Percentiles rank a stretch among this genome's conserved stretches.
These are phyloP conservation scores for Chiloscyllium plagiosum DNA, from an alignment of 2,113 vertebrate genomes.

Conservation along the genomic window DNA sequence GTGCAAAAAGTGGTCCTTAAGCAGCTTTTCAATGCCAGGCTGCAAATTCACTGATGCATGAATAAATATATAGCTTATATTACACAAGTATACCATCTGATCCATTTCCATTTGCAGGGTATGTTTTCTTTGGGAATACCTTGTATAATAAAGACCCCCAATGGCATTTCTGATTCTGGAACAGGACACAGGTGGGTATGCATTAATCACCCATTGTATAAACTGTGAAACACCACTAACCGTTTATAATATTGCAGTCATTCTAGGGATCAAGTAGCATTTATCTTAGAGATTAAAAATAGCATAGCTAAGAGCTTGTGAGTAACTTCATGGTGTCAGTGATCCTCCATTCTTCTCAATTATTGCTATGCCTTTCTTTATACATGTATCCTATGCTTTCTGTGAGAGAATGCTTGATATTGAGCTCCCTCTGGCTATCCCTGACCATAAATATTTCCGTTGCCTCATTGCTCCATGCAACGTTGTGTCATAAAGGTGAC, in stretches of 20 bases:
- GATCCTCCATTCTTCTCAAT: background rate
- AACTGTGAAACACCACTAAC: background rate
- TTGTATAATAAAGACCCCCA: background rate
- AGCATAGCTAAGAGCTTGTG: background rate
- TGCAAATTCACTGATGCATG: background rate
- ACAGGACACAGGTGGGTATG: background rate
- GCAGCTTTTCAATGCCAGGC: background rate
- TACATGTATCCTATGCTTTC: background rate
- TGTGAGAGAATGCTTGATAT: background rate
- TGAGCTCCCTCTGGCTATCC: background rate
- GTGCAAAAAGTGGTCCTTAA: background rate
- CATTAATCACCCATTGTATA: background rate
- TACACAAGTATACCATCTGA: background rate
- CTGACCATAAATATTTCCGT: background rate
- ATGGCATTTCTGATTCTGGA: background rate
- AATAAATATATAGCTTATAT: background rate
- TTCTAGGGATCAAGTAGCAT: background rate
- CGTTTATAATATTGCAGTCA: background rate
- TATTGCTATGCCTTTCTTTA: background rate
- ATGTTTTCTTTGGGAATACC: background rate
- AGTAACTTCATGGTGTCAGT: background rate
- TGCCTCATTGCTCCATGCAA: background rate
- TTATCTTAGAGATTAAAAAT: background rate
- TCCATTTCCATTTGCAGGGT: background rate
- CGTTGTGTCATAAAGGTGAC: background rate